phyloP scores from a whole-genome alignment of 2,888 invertebrate genomes.

The Leptinotarsa haldemani region DNA sequence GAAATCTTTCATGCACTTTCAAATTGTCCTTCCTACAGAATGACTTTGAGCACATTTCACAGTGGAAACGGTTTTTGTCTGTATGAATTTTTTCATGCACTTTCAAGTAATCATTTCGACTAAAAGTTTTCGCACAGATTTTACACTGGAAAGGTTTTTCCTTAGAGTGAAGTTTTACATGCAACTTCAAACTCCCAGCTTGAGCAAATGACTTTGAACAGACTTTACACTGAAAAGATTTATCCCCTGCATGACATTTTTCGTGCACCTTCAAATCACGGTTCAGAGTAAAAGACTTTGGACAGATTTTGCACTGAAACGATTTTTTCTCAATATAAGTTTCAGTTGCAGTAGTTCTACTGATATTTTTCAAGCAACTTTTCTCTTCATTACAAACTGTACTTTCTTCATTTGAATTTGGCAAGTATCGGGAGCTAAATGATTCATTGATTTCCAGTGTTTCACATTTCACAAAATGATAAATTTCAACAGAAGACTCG shows the following conservation, averaged over 20 bases:
- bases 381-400: no score
- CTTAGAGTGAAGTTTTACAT: background rate
- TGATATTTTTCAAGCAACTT: no score
- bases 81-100: background rate
- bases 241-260: background rate
- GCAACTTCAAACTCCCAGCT: background rate
- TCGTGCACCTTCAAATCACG: background rate
- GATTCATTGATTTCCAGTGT: no score
- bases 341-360: no score
- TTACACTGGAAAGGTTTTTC: background rate
- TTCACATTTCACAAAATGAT: no score
- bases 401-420: no score
- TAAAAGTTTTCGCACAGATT: background rate
- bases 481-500: no score
- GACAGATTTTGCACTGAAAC: background rate
- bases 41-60: background rate
- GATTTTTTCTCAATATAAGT: no score
- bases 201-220: background rate
- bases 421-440: no score
- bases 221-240: background rate
- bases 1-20: background rate
- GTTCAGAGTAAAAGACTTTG: background rate
- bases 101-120: background rate
- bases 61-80: background rate
- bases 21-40: background rate